Evolutionary conservation across 2,888 invertebrate genomes (phyloP), one percentile per base, ranked within the genome.

Genomic region (Chorisops tibialis): DNA sequence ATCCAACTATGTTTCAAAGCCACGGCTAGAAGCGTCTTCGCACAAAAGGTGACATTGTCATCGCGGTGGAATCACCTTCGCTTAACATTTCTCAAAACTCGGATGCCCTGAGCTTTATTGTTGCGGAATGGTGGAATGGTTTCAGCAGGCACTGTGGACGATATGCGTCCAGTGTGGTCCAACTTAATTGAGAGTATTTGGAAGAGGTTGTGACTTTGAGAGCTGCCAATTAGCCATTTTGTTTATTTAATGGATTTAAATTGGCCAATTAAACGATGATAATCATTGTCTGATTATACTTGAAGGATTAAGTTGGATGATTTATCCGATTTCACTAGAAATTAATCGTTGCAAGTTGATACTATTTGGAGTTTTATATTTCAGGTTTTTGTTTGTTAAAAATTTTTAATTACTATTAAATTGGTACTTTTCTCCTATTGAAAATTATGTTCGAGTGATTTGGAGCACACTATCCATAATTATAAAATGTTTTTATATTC

Each of bases 161-260:
- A 54, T 2, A 24, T n/a, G 49, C 49, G 16, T 21, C 49, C 35
- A 56, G 9, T 45, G 56, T 56, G 56, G 56, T 43, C 45, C 21
- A 19, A 21, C 18, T 18, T 56, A 56, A 41, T 56, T 43, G 45
- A 35, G 39, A 43, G 24, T 56, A 18, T 56, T 56, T 30, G 45
- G 43, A 30, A 14, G 30, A 30, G 30, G 30, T 56, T 45, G 30
- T 18, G 30, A 45, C 56, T 18, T 14, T 6, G 16, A 30, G 30
- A 43, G 22, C 30, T 18, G 4, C 43, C 56, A 56, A 56, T 56
- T 56, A 56, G 56, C 43, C 21, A 30, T 56, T 43, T 56, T 56
- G 45, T 56, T 56, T 56, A 45, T 16, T 43, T 45, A 45, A 56
- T 56, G 45, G 30, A n/a, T 56, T 56, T 43, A 56, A 56, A 56